Conservation (phyloP, 2,113 vertebrate genomes). For the Erythrocercus mccallii region DNA sequence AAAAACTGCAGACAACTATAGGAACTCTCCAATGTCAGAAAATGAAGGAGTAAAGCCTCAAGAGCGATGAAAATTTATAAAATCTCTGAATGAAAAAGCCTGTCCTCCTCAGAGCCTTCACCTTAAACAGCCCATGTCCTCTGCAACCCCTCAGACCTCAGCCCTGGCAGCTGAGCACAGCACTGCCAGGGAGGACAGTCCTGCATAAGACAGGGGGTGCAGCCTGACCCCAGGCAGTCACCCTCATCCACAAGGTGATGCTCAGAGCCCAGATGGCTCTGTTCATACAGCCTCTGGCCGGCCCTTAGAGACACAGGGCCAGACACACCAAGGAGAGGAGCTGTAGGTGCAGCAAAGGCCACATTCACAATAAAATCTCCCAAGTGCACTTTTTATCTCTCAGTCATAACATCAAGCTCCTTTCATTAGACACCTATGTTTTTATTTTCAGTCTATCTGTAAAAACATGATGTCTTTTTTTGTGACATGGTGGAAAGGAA, state of each 20-base stretch:
- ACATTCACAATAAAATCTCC: not conserved
- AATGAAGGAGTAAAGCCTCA: not conserved
- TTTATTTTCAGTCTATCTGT: not conserved
- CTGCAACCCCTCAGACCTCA: fast-evolving
- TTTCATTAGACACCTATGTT: not conserved
- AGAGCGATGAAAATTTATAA: not conserved
- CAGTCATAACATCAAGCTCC: not conserved
- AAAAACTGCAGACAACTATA: fast-evolving
- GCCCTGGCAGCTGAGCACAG: not conserved
- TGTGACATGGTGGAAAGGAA: not conserved
- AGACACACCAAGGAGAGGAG: not conserved
- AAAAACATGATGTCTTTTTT: not conserved
- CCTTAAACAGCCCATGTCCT: not conserved
- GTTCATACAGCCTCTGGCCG: not conserved
- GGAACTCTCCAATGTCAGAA: not conserved
- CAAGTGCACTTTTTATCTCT: not conserved
- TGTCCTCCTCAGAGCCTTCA: not conserved
- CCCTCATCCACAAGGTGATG: not conserved
- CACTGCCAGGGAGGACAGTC: not conserved
- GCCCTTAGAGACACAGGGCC: not conserved
- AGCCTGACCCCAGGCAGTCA: not conserved
- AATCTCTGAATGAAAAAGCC: not conserved
- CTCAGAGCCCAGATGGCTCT: not conserved
- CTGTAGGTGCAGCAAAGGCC: not conserved
- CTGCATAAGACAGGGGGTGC: not conserved